Evolutionary conservation across 2,113 vertebrate species (phyloP).

Genomic region (Orthonyx spaldingii): DNA sequence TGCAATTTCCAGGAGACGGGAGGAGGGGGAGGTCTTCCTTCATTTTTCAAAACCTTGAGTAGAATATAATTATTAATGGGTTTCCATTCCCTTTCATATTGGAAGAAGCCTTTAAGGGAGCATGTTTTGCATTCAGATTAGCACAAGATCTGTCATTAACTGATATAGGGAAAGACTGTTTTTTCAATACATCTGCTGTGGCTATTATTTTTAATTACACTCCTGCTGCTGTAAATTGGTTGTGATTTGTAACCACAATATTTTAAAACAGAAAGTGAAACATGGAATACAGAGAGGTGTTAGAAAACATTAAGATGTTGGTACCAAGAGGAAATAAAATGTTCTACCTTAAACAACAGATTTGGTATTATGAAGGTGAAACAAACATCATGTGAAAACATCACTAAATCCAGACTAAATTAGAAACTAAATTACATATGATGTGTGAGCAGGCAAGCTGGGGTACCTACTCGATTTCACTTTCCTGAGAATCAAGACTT

Average conservation of each 20-base stretch:
- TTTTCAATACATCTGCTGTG: slow-evolving; percentile 57
- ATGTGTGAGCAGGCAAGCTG: neutral
- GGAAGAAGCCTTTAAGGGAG: neutral
- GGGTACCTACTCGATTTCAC: neutral
- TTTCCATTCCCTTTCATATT: slow-evolving; percentile 33
- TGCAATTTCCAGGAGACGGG: slow-evolving; percentile 19
- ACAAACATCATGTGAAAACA: neutral
- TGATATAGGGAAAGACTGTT: neutral
- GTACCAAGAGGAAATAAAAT: neutral
- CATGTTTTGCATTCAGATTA: slow-evolving; percentile 55
- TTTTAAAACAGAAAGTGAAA: slow-evolving; percentile 4
- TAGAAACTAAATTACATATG: neutral
- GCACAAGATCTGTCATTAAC: neutral
- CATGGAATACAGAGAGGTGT: neutral
- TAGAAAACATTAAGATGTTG: neutral
- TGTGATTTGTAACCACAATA: slow-evolving; percentile 19
- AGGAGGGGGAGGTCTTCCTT: neutral
- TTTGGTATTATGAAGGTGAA: neutral
- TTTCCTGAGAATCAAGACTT: neutral
- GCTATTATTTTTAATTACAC: slow-evolving; percentile 72
- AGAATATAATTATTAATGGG: slow-evolving; percentile 39
- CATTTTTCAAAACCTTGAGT: slow-evolving; percentile 39
- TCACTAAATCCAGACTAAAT: neutral
- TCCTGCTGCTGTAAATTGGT: slow-evolving; percentile 32
- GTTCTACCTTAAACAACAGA: neutral